Base-by-base conservation (phyloP, 2,888 invertebrate species). In the Apamea crenata region DNA sequence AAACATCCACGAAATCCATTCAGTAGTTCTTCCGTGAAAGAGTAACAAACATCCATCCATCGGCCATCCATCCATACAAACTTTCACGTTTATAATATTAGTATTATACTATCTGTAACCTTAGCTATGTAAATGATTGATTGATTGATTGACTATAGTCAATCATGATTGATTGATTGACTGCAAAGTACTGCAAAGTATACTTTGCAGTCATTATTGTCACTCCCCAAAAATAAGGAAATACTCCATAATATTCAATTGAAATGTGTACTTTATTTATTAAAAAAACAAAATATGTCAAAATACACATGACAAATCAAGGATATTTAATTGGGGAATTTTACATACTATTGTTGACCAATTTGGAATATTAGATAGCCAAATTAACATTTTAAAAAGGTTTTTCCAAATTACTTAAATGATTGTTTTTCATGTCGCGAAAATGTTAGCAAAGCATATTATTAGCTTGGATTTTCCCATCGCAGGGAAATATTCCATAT, bases 331-430 rank as follows among this genome's bases (percentile, higher is more conserved):
- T 21, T 59, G 50, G 47, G 40, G 36, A 50, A 78, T 78, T 63
- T 32, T 25, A 50, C 29, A 14, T 7, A 50, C 21, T 21, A 59
- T 50, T 76, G 77, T 76, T 75, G 2, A n/a, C 10, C 14, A 8
- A 18, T 77, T 36, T 50, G 3, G 21, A 77, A 18, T 32, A 32
- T 40, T 63, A 32, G n/a, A 6, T 29, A 10, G n/a, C 36, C 21
- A 47, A 50, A 61, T 77, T 76, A 61, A 21, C 59, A 76, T 47
- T 77, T 61, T 29, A 40, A 29, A 21, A 59, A 76, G 75, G 44
- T 36, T 50, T 75, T 77, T 36, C 76, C 44, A 32, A 44, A 29
- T 29, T n/a, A n/a, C n/a, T n/a, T 32, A 6, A 32, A 44, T 14
- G 36, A 36, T 36, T 53, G 18, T 18, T 74, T 29, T 74, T 29